phyloP scores from a whole-genome alignment of 2,888 invertebrate species.

The Monopis laevigella region DNA sequence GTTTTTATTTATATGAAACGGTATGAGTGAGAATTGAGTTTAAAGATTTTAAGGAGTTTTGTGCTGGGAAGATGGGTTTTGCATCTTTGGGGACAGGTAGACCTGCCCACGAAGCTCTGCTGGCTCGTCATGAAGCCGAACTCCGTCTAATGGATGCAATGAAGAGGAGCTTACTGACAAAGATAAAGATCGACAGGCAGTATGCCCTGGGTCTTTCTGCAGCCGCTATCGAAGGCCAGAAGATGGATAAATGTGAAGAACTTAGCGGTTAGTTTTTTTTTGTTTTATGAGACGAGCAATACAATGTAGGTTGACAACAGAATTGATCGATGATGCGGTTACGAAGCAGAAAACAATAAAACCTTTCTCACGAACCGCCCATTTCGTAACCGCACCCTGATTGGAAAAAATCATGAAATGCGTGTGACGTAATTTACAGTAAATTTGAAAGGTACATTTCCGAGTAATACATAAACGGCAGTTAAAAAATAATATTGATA shows the following conservation, averaged over 20 bases:
- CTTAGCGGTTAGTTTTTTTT: conserved; percentile 67
- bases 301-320: too few relatives aligned
- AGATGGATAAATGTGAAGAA: conserved; percentile 82
- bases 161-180: conserved; percentile 84
- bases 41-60: neutral
- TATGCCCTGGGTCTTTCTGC: conserved; percentile 85
- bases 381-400: too few relatives aligned
- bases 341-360: too few relatives aligned
- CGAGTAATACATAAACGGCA: too few relatives aligned
- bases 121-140: conserved; percentile 92
- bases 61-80: conserved; percentile 74
- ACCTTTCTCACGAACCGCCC: too few relatives aligned
- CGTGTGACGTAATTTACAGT: too few relatives aligned
- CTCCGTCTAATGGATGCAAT: conserved; percentile 91
- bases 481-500: too few relatives aligned
- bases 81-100: conserved; percentile 87
- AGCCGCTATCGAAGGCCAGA: conserved; percentile 84
- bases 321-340: too few relatives aligned
- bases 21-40: neutral
- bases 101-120: conserved; percentile 89
- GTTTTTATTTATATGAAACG: too few relatives aligned
- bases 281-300: too few relatives aligned
- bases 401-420: too few relatives aligned
- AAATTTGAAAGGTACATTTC: too few relatives aligned
- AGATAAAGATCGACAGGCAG: conserved; percentile 92